Evolutionary conservation across 1,140 invertebrate species (phyloP).

Genomic region (Copidosoma floridanum): DNA sequence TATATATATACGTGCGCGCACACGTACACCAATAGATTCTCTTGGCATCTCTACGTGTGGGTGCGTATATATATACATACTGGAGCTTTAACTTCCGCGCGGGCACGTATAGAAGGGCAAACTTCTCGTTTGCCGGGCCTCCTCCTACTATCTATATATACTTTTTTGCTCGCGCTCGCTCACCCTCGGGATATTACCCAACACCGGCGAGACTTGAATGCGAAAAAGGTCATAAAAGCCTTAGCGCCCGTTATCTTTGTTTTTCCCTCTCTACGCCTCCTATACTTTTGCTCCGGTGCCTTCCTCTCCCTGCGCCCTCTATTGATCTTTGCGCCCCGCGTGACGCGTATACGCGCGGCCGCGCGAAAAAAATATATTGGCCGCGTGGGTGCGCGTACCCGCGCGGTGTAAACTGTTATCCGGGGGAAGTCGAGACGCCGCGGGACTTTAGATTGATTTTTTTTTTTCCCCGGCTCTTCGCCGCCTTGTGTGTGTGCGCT

Average conservation of each 20-base stretch:
- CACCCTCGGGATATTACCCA: slow-evolving; percentile 50
- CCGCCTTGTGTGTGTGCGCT: neutral
- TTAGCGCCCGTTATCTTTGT: slow-evolving; percentile 43
- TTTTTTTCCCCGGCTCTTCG: neutral
- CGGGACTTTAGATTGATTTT: slow-evolving; percentile 33
- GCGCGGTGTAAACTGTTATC: slow-evolving; percentile 5
- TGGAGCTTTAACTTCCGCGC: neutral
- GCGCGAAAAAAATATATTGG: slow-evolving; percentile 18
- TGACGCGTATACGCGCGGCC: neutral
- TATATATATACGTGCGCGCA: neutral
- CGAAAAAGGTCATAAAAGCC: slow-evolving; percentile 50
- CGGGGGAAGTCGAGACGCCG: neutral
- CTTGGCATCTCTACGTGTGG: no score
- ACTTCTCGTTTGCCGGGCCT: slow-evolving; percentile 14
- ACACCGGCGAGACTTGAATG: slow-evolving; percentile 51
- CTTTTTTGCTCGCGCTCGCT: slow-evolving; percentile 7
- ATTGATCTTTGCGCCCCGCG: slow-evolving; percentile 16
- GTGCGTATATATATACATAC: no score
- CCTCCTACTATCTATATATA: neutral
- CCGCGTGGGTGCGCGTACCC: neutral
- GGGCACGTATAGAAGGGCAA: neutral
- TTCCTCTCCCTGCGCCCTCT: slow-evolving; percentile 1
- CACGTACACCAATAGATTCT: no score
- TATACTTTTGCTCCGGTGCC: neutral
- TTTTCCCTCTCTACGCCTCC: slow-evolving; percentile 30